phyloP scores from a whole-genome alignment of 1,140 invertebrate species.

The Elymnias hypermnestra region DNA sequence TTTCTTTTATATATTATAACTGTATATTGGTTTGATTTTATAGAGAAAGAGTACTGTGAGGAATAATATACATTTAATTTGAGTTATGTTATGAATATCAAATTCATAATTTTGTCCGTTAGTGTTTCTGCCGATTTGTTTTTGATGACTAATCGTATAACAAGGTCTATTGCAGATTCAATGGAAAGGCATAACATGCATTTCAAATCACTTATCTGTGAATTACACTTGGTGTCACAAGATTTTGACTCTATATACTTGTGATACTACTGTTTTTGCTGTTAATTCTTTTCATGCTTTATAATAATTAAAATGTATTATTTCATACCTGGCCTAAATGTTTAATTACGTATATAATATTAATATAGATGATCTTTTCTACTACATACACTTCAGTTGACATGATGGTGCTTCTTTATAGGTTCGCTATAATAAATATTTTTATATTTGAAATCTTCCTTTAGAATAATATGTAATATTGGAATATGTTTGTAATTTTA shows the following conservation, averaged over 20 bases:
- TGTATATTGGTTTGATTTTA: background rate
- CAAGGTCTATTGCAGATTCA: slow-evolving; percentile 52
- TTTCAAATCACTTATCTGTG: slow-evolving; percentile 22
- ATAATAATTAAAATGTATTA: too few species aligned
- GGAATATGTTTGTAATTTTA: too few species aligned
- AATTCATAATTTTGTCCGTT: background rate
- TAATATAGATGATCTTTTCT: too few species aligned
- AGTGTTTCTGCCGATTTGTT: slow-evolving; percentile 28
- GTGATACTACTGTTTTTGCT: background rate
- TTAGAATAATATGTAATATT: too few species aligned
- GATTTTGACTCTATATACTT: background rate
- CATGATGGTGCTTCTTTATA: too few species aligned
- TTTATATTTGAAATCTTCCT: too few species aligned
- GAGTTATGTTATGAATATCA: background rate
- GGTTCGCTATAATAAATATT: too few species aligned
- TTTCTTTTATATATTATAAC: slow-evolving; percentile 34
- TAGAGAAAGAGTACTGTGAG: background rate
- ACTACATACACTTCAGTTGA: too few species aligned
- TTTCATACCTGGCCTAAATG: too few species aligned
- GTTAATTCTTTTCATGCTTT: background rate
- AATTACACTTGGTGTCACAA: background rate
- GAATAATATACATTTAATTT: background rate
- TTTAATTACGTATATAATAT: too few species aligned
- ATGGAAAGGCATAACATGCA: slow-evolving; percentile 29
- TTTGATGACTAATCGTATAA: slow-evolving; percentile 64